phyloP scores from a whole-genome alignment of 2,113 vertebrate species.

The Pagrus major region DNA sequence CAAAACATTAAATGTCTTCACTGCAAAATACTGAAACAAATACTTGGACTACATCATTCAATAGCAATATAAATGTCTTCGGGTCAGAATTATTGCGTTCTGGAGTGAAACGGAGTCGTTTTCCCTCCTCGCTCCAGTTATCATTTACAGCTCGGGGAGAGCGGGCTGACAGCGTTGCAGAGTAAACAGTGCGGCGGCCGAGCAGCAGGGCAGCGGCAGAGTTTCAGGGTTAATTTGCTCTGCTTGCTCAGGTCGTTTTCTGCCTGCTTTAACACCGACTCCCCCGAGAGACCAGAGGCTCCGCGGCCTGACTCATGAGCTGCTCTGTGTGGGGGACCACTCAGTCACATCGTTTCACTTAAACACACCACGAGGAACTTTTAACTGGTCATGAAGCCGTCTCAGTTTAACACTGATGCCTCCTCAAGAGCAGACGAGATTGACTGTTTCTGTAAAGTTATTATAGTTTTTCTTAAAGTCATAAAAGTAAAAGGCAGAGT shows the following conservation, averaged over 20 bases:
- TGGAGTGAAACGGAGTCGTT: neutral
- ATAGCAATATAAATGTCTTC: neutral
- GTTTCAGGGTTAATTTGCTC: constrained; percentile 46
- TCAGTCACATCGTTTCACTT: too few species aligned
- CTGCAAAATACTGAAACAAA: neutral
- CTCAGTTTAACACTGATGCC: too few species aligned
- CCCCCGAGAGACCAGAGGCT: constrained; percentile 27
- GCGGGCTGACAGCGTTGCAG: constrained; percentile 4
- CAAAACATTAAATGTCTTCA: neutral
- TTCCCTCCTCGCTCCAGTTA: neutral
- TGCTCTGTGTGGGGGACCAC: constrained; percentile 22
- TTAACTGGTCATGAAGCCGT: too few species aligned
- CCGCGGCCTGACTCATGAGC: constrained; percentile 21
- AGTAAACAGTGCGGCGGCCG: constrained; percentile 2
- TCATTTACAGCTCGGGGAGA: neutral
- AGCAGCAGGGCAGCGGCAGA: neutral
- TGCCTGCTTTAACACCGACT: constrained; percentile 66
- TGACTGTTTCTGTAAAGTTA: too few species aligned
- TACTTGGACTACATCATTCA: neutral
- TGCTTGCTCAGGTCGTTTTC: constrained; percentile 71
- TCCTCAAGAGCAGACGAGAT: too few species aligned
- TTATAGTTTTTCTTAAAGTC: too few species aligned
- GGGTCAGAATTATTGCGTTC: neutral
- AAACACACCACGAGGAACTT: too few species aligned
- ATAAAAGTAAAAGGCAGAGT: too few species aligned